A percentile compares a stretch with the other conserved stretches of the same genome.
phyloP scores from a whole-genome alignment of 2,797 vertebrate species.

The Argya squamiceps region DNA sequence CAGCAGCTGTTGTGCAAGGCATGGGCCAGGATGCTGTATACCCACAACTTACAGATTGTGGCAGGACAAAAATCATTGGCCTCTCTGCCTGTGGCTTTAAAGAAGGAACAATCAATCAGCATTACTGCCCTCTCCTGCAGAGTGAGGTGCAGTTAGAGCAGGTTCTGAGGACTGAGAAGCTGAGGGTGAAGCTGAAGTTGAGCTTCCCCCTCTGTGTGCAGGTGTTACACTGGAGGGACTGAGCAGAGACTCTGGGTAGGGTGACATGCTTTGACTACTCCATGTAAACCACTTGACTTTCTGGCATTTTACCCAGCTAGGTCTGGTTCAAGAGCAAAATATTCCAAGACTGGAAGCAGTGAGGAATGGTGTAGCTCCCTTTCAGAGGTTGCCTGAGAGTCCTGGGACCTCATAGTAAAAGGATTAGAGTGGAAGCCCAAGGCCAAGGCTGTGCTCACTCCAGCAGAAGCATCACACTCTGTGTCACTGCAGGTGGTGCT shows the following conservation, averaged over 20 bases:
- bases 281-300: not conserved
- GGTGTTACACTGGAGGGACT: not conserved
- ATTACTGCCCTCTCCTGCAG: not conserved
- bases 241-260: not conserved
- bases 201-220: not conserved
- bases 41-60: not conserved
- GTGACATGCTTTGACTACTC: rapidly evolving
- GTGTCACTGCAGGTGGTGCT: not conserved
- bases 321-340: not conserved
- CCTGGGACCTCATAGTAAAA: not conserved
- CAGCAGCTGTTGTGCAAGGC: not conserved
- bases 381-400: not conserved
- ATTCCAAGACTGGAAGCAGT: not conserved
- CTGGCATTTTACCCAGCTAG: not conserved
- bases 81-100: not conserved
- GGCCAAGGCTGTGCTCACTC: not conserved
- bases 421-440: not conserved
- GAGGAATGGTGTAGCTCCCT: not conserved
- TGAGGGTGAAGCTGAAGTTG: not conserved
- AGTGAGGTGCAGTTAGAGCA: not conserved
- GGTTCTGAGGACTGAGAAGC: not conserved
- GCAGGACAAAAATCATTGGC: not conserved
- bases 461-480: not conserved
- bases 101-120: not conserved
- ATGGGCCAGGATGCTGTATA: not conserved